Base-by-base conservation (phyloP, 2,888 invertebrate genomes). In the Emmelina monodactyla region DNA sequence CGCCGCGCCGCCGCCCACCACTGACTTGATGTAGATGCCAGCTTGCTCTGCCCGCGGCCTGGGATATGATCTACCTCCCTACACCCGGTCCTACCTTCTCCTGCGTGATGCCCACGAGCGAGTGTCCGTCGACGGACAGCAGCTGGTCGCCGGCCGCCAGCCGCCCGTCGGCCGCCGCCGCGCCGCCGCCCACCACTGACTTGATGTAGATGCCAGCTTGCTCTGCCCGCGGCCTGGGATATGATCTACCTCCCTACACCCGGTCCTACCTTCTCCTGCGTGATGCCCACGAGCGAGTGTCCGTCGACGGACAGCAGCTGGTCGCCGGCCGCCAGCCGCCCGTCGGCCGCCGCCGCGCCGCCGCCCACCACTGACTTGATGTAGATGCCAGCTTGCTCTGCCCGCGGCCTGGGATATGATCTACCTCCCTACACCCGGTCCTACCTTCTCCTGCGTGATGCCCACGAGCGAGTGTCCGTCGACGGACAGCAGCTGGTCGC, bases 11-110 rank as follows among this genome's bases (percentile, higher is more conserved):
- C 93, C 96, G 40, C 94, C 89, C 25, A 99, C 97, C 16, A 99
- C 97, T 13, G 97, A 97, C 79, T 99, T 99, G 45, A 99, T 96
- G 79, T 98, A 99, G 63, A 99, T 99, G 31, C 99, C 41, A 95
- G 82, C 50, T 94, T 87, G 53, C 83, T 76, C 41, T 79, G 79
- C 80, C 80, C 0, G 80, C 76, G 19, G 78, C 81, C 81, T 79
- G 50, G 0, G 2, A n/a, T n/a, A n/a, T n/a, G n/a, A n/a, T n/a
- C n/a, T n/a, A n/a, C n/a, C n/a, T n/a, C n/a, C n/a, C n/a, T n/a
- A n/a, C n/a, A n/a, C n/a, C n/a, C n/a, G n/a, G n/a, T n/a, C n/a
- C n/a, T 49, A 73, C 85, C 84, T 88, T 86, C 59, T 90, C 89
- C 62, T 90, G 90, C 2, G 89, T 89, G 47, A 90, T 90, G 30